Evolutionary conservation across 2,888 invertebrate species (phyloP), one percentile per base, ranked within the genome.

Genomic region (Chymomyza fuscimana): DNA sequence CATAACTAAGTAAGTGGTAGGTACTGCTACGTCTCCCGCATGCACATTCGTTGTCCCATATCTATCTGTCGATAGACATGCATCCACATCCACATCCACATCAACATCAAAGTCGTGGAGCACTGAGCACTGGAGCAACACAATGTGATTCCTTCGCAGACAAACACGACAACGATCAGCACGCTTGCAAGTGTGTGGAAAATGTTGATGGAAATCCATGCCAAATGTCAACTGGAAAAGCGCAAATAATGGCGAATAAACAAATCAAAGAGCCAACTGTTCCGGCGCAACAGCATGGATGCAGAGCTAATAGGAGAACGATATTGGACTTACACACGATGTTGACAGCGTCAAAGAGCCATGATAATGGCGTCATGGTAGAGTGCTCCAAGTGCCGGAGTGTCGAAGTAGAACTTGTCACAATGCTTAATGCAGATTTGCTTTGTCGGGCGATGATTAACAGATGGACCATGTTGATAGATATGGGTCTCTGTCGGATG

Each of bases 151-250:
- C 40, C 12, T 36, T 5, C 25, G 4, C 6, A 36, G 36, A 9
- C 36, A 36, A 10, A 10, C 40, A 12, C 10, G 40, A 46, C 40
- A 46, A 46, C 40, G 40, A 10, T 46, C 40, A 51, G 36, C 12
- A 54, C 50, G 9, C 12, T 32, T 67, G 75, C 73, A 79, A 72
- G 66, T 61, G 73, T 65, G 74, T 78, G 85, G 76, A 82, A 81
- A 85, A 61, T 10, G 36, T 56, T 62, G 63, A 58, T 73, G 76
- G 68, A 76, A 79, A 79, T 68, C 68, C 70, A 74, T 74, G 80
- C 62, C 71, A 72, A 76, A 78, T 78, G 74, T 62, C 74, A 72
- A 79, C 70, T 74, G 77, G 79, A 79, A 78, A 79, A 79, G 77
- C 78, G 73, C 73, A 78, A 78, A 78, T 79, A 78, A 59, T 65